phyloP scores from a whole-genome alignment of 35 echinoderm and acorn worm species.

The Hemicentrotus pulcherrimus region DNA sequence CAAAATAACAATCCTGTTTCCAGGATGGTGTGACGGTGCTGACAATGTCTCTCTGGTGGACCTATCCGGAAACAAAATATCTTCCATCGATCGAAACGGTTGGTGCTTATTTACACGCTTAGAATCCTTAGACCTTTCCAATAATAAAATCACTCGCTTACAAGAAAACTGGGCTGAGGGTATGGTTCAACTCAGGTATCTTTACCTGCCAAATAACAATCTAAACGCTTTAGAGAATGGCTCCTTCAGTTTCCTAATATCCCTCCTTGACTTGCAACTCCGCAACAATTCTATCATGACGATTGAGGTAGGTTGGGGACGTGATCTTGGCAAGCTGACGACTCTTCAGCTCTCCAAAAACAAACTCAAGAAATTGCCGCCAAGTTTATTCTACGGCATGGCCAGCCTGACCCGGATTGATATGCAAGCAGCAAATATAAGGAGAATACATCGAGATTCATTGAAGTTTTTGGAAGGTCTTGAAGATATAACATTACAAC shows the following conservation, averaged over 20 bases:
- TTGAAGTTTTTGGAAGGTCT: neutral
- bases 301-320: neutral
- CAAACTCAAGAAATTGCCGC: neutral
- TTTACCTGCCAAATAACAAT: neutral
- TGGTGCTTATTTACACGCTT: neutral
- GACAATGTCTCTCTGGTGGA: neutral
- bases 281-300: neutral
- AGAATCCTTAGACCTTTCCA: neutral
- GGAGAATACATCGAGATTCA: neutral
- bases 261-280: neutral
- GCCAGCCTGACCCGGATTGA: neutral
- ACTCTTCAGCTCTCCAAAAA: neutral
- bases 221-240: neutral
- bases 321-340: neutral
- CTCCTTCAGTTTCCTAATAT: neutral
- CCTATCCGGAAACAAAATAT: neutral
- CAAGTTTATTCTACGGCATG: neutral
- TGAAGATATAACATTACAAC: neutral
- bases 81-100: neutral
- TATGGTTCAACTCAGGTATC: neutral
- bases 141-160: neutral
- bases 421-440: neutral
- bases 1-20: neutral
- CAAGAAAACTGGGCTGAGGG: neutral
- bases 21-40: neutral